phyloP scores from a whole-genome alignment of 2,797 vertebrate genomes.

The Argya squamiceps region DNA sequence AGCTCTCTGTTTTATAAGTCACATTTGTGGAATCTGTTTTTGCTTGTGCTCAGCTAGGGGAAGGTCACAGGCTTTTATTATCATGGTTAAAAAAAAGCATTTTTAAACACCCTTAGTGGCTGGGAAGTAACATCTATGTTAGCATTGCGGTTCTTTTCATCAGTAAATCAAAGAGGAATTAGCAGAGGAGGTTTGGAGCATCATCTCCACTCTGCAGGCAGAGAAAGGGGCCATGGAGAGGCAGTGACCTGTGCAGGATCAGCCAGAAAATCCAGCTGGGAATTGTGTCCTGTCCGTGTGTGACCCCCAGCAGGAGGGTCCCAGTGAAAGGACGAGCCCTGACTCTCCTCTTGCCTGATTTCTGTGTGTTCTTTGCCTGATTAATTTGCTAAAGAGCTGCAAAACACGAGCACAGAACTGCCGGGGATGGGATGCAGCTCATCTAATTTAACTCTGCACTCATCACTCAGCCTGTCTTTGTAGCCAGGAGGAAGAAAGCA shows the following conservation, averaged over 20 bases:
- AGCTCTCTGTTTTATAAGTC: not conserved
- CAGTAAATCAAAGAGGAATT: not conserved
- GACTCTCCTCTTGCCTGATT: not conserved
- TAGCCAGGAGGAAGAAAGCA: not conserved
- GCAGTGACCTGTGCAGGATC: not conserved
- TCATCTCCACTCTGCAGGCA: not conserved
- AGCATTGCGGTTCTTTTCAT: not conserved
- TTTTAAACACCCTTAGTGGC: not conserved
- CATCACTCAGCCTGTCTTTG: not conserved
- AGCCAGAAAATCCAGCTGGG: not conserved
- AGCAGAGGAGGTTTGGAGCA: not conserved
- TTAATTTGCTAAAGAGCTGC: not conserved
- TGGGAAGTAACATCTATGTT: not conserved
- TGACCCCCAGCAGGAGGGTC: not conserved
- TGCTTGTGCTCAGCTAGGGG: not conserved
- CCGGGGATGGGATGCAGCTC: not conserved
- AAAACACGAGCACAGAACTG: not conserved
- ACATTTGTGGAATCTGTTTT: not conserved
- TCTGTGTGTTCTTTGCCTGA: not conserved
- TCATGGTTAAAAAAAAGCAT: not conserved
- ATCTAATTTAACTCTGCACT: not conserved
- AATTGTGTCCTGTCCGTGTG: fast-evolving
- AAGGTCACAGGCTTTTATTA: not conserved
- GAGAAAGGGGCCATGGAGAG: not conserved
- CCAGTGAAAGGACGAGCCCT: not conserved